Base-by-base conservation (phyloP, 2,113 vertebrate species). In the Axis porcinus region DNA sequence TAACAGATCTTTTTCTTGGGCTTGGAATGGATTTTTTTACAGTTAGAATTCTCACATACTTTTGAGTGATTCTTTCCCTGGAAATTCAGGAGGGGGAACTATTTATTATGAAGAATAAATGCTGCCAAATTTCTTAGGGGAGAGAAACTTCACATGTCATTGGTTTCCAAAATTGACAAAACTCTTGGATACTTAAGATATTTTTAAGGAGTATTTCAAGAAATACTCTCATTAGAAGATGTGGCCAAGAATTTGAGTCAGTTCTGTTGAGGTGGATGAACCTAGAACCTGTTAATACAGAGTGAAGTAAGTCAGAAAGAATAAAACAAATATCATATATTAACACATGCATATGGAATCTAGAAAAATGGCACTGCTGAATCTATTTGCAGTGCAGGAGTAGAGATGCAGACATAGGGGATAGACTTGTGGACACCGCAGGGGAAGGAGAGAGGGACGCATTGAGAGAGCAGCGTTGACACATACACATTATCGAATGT, bases 111-210 rank as follows among this genome's bases (percentile, higher is more conserved):
- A 94, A 21, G 25, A 82, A 55, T 60, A 74, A 92, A 85, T 40
- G 36, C 62, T 95, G 85, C 85, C 40, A 82, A 17, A 6, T 70
- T 86, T 86, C 45, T 90, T 93, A 79, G n/a, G 82, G 47, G 40
- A 81, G n/a, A 84, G 23, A 55, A 14, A 86, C 50, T 92, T 55
- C 36, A 78, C 47, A 62, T 93, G 30, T 85, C 28, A 30, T 1
- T 60, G n/a, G 43, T 93, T 89, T 95, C 74, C 45, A 87, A 54
- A 95, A 93, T 82, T 62, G 86, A 86, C 43, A 86, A 54, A 89
- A 30, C 70, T 17, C 28, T 84, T 43, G 64, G 74, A 67, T 91
- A 52, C 67, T 86, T 94, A 55, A 28, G 70, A 45, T 64, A 62
- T 11, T 93, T 30, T 79, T 62, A 64, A 74, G 62, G 10, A 57